Base-by-base conservation (phyloP, 2,888 invertebrate genomes). In the Ctena decussata region DNA sequence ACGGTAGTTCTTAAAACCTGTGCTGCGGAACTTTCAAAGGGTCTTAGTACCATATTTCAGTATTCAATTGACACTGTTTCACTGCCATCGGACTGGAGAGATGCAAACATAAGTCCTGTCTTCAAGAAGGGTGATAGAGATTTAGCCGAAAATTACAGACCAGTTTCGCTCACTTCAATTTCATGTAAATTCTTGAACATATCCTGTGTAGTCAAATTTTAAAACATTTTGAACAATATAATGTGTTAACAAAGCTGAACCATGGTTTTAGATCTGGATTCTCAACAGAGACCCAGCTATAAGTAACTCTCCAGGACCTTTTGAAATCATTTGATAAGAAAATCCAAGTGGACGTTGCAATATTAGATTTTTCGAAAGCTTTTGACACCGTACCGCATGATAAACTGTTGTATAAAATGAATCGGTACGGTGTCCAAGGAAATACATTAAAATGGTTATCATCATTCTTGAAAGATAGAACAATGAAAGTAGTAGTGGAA, bases 141-240 rank as follows among this genome's bases (percentile, higher is more conserved):
- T n/a, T 35, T 70, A 70, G 70, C 70, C 8, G 70, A 70, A 70
- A 70, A 70, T 11, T 70, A 35, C 37, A 70, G 70, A 70, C 24
- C 70, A 0, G 70, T 27, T 37, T 70, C 18, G 0, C 37, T 70
- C 32, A 70, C 24, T 32, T 70, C n/a, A 21, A 37, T 70, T 21
- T 70, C 70, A 35, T 70, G 70, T 15, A 70, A 37, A 70, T 35
- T 70, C 70, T 35, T 70, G 70, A 70, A 70, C 0, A 35, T n/a
- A 37, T 70, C 35, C 18, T 70, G 32, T 70, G 24, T 32, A 70
- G 37, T 37, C 37, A 32, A 21, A 70, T 70, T 32, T 21, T 70
- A 3, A 70, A 32, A 70, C 70, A 70, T 37, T 70, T 70, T 35
- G 70, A 70, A 15, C 32, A 5, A 11, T 37, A 69, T 32, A 69